Evolutionary conservation across 1,140 invertebrate species (phyloP).

Genomic region (Drosophila biarmipes): DNA sequence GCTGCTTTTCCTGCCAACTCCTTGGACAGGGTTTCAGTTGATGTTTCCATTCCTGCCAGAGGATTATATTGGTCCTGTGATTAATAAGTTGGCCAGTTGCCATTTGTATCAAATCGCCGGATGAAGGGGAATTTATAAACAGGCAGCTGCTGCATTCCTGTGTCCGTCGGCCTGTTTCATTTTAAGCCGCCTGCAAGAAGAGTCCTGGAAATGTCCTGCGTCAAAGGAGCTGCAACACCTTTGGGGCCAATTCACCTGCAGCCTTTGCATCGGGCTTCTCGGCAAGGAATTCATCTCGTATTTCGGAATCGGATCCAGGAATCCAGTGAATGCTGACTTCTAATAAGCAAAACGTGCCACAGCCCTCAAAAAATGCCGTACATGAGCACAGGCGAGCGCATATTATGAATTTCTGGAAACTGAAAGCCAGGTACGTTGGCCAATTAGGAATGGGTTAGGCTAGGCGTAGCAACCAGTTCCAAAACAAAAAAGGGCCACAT

Average conservation of each 20-base stretch:
- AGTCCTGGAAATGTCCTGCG: neutral
- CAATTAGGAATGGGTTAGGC: neutral
- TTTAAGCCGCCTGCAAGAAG: neutral
- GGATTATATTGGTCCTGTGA: neutral
- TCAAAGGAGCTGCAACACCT: neutral
- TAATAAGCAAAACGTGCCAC: neutral
- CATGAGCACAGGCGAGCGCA: neutral
- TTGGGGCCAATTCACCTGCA: neutral
- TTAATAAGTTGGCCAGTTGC: neutral
- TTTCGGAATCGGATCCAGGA: neutral
- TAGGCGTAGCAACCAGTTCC: neutral
- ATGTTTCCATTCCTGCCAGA: neutral
- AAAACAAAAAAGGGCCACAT: too few relatives aligned
- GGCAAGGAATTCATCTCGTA: neutral
- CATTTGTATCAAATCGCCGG: conserved; percentile 1
- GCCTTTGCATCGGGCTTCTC: neutral
- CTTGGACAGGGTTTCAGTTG: neutral
- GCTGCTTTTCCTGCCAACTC: neutral
- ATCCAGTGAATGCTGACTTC: neutral
- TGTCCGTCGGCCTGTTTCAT: neutral
- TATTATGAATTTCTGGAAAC: neutral
- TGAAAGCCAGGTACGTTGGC: neutral
- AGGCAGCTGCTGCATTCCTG: neutral
- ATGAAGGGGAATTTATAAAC: neutral
- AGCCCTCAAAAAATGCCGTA: neutral